These are phyloP conservation scores for Cervus canadensis DNA, from an alignment of 2,113 vertebrate species.

Conservation along the genomic window DNA sequence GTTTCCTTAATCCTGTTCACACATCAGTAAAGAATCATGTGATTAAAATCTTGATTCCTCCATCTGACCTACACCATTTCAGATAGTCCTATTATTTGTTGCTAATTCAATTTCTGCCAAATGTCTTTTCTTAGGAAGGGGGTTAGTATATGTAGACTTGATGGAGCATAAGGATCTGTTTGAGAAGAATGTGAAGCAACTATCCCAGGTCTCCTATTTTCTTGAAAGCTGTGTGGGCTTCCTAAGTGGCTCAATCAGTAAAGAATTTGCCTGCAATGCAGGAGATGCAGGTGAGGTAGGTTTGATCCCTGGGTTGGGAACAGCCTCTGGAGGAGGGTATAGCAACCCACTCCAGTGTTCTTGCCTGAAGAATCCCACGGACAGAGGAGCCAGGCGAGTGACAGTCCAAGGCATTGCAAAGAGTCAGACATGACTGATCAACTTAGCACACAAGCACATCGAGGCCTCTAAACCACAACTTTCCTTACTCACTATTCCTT, in stretches of 20 bases:
- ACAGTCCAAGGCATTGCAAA: neutral
- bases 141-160: neutral
- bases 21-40: neutral
- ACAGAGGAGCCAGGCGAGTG: neutral
- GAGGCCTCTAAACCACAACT: neutral
- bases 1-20: neutral
- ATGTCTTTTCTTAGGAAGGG: neutral
- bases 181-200: neutral
- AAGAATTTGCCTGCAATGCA: neutral
- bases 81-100: neutral
- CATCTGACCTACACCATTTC: neutral
- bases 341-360: neutral
- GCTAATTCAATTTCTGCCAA: neutral
- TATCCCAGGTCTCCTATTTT: rapidly evolving
- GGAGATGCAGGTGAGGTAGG: neutral
- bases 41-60: neutral
- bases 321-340: neutral
- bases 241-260: neutral
- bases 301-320: neutral
- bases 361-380: neutral
- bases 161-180: neutral
- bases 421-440: neutral
- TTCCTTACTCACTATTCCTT: neutral
- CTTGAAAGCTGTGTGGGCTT: neutral
- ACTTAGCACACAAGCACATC: neutral